A percentile compares a stretch with the other conserved stretches of the same genome.
These are phyloP conservation scores for Procavia capensis DNA, from an alignment of 2,113 vertebrate genomes.

Conservation along the genomic window DNA sequence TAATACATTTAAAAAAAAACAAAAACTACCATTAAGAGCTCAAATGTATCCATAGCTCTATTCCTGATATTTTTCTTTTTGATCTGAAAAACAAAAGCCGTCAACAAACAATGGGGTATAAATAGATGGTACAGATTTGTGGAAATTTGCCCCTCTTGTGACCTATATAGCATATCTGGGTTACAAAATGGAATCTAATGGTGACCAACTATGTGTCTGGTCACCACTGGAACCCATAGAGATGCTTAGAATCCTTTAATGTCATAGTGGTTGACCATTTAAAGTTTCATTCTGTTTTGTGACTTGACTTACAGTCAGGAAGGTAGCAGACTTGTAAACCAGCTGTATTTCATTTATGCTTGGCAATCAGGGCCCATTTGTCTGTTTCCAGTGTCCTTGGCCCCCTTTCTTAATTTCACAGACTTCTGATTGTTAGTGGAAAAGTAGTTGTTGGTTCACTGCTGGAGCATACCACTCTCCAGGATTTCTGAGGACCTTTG, in stretches of 20 bases:
- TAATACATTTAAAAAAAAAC: neutral
- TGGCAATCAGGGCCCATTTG: constrained; percentile 87
- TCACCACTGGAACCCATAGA: neutral
- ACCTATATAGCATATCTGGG: neutral
- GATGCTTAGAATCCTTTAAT: constrained; percentile 64
- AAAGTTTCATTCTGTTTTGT: constrained; percentile 75
- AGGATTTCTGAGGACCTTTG: constrained; percentile 45
- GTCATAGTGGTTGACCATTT: constrained; percentile 19
- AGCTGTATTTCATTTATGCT: constrained; percentile 87
- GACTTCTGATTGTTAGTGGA: constrained; percentile 57
- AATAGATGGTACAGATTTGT: neutral
- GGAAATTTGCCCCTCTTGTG: neutral
- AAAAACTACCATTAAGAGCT: neutral
- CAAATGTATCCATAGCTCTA: neutral
- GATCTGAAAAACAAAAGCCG: constrained; percentile 30
- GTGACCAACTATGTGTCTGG: constrained; percentile 45
- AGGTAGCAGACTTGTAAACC: constrained; percentile 84
- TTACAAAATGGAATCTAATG: constrained; percentile 34
- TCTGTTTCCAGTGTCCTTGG: constrained; percentile 80
- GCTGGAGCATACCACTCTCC: constrained; percentile 70
- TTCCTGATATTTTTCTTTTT: neutral
- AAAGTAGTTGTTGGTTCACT: constrained; percentile 76
- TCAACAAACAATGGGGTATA: neutral
- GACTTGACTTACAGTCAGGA: constrained; percentile 70
- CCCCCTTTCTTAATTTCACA: constrained; percentile 69